These are phyloP conservation scores for Tupaia chinensis DNA, from an alignment of 2,113 vertebrate genomes.

Conservation along the genomic window DNA sequence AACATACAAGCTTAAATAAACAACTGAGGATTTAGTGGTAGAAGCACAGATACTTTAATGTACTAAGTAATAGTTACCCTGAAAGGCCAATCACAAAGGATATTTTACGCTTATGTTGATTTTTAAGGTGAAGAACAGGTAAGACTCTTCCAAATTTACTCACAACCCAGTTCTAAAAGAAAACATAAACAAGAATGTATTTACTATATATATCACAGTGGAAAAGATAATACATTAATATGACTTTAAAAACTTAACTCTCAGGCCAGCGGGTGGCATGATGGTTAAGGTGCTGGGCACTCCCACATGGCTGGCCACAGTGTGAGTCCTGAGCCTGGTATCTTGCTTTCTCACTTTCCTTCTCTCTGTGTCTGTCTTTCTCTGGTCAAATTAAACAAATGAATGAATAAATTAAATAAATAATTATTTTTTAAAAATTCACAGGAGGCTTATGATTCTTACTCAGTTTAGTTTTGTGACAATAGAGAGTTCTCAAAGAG, in stretches of 20 bases:
- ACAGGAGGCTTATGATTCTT: not conserved
- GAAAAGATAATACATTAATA: not conserved
- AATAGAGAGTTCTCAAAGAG: slow-evolving; percentile 18
- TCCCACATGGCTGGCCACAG: too few relatives aligned
- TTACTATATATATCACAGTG: not conserved
- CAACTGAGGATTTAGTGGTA: not conserved
- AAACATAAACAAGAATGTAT: not conserved
- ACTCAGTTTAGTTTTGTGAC: not conserved
- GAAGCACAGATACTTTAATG: not conserved
- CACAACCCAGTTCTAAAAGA: slow-evolving; percentile 96
- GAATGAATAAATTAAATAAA: too few relatives aligned
- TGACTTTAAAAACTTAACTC: not conserved
- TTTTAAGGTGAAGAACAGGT: slow-evolving; percentile 93
- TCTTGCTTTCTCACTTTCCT: too few relatives aligned
- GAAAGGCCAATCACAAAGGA: slow-evolving; percentile 86
- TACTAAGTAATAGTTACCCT: slow-evolving; percentile 1
- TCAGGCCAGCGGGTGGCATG: not conserved
- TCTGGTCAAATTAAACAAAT: too few relatives aligned
- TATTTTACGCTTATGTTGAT: slow-evolving; percentile 91
- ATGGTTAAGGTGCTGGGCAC: too few relatives aligned
- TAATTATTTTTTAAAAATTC: not conserved
- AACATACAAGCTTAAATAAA: slow-evolving; percentile 37
- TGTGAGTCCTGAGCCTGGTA: too few relatives aligned
- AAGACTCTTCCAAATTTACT: slow-evolving; percentile 98
- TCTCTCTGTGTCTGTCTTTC: too few relatives aligned